These are phyloP conservation scores for Leptopilina myrica DNA, from an alignment of 2,888 invertebrate species.

Conservation along the genomic window DNA sequence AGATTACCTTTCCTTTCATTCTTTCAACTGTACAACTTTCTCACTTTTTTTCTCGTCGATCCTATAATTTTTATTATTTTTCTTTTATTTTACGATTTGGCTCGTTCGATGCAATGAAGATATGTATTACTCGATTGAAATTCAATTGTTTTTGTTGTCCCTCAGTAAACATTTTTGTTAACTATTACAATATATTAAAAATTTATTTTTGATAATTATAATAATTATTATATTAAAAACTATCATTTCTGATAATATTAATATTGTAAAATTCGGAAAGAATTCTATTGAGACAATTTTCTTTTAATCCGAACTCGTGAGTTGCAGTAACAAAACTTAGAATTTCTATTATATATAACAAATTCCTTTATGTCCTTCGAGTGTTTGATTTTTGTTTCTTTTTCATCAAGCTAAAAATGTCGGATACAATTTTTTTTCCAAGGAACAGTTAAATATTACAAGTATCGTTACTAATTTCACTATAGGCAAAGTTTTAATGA, in stretches of 20 bases:
- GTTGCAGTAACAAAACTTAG: not conserved
- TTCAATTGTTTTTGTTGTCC: not conserved
- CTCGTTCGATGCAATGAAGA: conserved; percentile 27
- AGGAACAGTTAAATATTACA: not conserved
- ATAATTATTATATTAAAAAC: no score
- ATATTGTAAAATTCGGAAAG: not conserved
- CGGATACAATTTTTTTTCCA: not conserved
- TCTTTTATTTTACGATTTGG: not conserved
- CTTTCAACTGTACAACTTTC: conserved; percentile 31
- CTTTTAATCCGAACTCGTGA: not conserved
- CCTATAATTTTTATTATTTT: not conserved
- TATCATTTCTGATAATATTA: no score
- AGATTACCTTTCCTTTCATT: conserved; percentile 21
- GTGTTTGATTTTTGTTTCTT: not conserved
- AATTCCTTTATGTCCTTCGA: not conserved
- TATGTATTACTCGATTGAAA: conserved; percentile 34
- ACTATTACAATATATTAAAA: not conserved
- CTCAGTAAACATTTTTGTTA: conserved; percentile 13
- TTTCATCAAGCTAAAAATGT: not conserved
- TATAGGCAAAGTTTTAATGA: not conserved
- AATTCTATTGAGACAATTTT: not conserved
- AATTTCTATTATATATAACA: not conserved
- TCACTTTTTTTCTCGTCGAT: conserved; percentile 2
- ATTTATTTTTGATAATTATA: no score
- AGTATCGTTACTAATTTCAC: conserved; percentile 13